These are phyloP conservation scores for Aleiodes alternator DNA, from an alignment of 2,888 invertebrate genomes.

Conservation along the genomic window DNA sequence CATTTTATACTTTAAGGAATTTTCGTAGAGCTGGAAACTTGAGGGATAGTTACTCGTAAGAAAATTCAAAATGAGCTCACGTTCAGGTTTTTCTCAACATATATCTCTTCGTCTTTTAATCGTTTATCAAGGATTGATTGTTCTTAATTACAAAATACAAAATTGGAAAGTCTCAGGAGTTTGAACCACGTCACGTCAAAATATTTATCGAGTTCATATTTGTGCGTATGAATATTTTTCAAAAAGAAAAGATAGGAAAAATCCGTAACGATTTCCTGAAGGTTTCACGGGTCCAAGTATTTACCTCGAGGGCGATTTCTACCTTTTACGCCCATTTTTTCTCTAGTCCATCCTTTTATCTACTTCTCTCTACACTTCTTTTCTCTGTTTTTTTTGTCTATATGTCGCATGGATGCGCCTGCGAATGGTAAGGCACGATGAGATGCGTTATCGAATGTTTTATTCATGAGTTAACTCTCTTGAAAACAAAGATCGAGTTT, in stretches of 20 bases:
- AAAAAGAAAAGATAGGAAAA: constrained; percentile 16
- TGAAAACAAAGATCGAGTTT: constrained; percentile 72
- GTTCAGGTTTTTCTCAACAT: too few species aligned
- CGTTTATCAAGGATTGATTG: too few species aligned
- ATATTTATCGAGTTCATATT: constrained; percentile 15
- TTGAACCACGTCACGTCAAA: constrained; percentile 24
- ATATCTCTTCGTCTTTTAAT: too few species aligned
- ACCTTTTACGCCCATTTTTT: constrained; percentile 47
- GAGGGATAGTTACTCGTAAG: neutral
- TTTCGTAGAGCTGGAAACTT: neutral
- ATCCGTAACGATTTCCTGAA: constrained; percentile 47
- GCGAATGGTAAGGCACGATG: constrained; percentile 58
- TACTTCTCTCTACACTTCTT: constrained; percentile 46
- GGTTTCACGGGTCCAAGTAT: constrained; percentile 46
- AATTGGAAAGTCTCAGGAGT: neutral
- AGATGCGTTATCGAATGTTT: constrained; percentile 75
- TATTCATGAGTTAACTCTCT: constrained; percentile 71
- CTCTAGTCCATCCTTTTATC: constrained; percentile 40
- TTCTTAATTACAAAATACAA: too few species aligned
- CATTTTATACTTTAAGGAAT: constrained; percentile 6
- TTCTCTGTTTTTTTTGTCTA: constrained; percentile 43
- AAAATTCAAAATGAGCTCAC: too few species aligned
- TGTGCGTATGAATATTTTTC: constrained; percentile 7
- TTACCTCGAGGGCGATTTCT: constrained; percentile 53
- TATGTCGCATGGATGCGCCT: constrained; percentile 52